These are phyloP conservation scores for Timema podura DNA, from an alignment of 2,888 invertebrate species.

Conservation along the genomic window DNA sequence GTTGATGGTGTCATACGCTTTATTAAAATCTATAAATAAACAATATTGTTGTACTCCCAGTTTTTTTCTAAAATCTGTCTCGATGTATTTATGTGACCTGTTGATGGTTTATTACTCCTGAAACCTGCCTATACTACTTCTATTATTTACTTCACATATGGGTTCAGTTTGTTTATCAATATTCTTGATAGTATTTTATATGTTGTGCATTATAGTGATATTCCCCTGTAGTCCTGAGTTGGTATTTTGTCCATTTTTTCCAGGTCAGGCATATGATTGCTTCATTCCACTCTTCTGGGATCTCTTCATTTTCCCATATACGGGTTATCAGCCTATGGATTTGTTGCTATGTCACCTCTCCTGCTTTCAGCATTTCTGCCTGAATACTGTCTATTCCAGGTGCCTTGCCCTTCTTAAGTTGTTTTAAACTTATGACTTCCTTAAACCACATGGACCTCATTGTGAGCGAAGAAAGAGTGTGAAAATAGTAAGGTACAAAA, in stretches of 20 bases:
- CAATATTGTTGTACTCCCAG: not conserved
- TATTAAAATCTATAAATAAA: too few relatives aligned
- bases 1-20: not conserved
- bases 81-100: not conserved
- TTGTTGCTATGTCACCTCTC: too few relatives aligned
- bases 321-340: too few relatives aligned
- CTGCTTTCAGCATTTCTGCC: too few relatives aligned
- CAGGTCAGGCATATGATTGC: slow-evolving; percentile 3
- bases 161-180: not conserved
- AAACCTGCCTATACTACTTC: not conserved
- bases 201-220: slow-evolving; percentile 3
- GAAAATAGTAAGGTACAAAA: too few relatives aligned
- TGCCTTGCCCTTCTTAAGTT: too few relatives aligned
- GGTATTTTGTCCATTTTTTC: slow-evolving; percentile 11
- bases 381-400: too few relatives aligned
- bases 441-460: too few relatives aligned
- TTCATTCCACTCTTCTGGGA: too few relatives aligned
- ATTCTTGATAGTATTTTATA: not conserved
- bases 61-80: not conserved
- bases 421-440: too few relatives aligned
- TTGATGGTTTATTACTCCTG: not conserved
- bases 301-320: not conserved
- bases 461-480: too few relatives aligned
- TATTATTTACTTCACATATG: not conserved
- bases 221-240: slow-evolving; percentile 7